phyloP scores from a whole-genome alignment of 2,113 vertebrate genomes.

The Phyllostomus discolor region DNA sequence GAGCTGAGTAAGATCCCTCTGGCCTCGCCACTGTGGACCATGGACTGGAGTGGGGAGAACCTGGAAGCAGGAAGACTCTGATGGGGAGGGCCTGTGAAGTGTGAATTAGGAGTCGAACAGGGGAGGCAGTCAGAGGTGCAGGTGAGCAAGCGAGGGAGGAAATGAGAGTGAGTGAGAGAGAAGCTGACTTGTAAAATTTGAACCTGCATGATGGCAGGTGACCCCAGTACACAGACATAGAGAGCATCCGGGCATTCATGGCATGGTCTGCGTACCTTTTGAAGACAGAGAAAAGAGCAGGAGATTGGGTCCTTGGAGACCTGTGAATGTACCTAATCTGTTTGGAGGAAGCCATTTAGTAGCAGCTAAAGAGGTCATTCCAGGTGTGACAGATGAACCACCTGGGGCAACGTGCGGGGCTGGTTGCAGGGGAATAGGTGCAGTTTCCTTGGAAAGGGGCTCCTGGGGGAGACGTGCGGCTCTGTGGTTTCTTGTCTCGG shows the following conservation, averaged over 20 bases:
- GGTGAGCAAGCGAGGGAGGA: background rate
- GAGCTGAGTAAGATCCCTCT: background rate
- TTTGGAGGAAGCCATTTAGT: background rate
- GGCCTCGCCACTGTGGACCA: background rate
- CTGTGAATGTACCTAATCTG: background rate
- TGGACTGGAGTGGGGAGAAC: background rate
- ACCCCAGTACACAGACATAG: background rate
- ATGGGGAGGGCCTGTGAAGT: background rate
- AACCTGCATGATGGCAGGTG: background rate
- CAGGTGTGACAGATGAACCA: background rate
- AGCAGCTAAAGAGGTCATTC: background rate
- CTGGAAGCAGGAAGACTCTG: background rate
- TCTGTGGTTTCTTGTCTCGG: background rate
- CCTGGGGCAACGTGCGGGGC: background rate
- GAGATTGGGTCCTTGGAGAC: background rate
- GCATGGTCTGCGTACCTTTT: background rate
- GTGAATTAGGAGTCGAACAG: background rate
- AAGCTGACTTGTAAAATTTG: background rate
- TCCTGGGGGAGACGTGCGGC: background rate
- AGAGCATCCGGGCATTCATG: background rate
- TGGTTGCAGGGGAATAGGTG: fast-evolving
- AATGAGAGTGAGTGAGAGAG: background rate
- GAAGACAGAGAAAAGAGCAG: background rate
- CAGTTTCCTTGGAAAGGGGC: background rate
- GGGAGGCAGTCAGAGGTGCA: background rate